Evolutionary conservation across 2,797 vertebrate species (phyloP), one percentile per base, ranked within the genome.

Genomic region (Hozukius guyotensis): DNA sequence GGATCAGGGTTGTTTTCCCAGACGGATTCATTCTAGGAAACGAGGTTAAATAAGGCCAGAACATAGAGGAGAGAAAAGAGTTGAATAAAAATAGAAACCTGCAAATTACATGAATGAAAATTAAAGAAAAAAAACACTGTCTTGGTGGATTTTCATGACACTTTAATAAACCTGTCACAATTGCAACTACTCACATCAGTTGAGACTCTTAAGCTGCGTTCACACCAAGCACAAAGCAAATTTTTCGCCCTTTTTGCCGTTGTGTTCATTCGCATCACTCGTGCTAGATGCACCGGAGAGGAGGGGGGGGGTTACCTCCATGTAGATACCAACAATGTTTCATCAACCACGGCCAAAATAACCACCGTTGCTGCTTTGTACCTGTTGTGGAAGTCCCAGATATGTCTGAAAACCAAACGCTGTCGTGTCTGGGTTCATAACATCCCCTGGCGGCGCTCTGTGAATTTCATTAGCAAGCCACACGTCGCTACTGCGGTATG

Each of bases 1-100:
- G 72, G 72, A 57, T 87, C 53, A 76, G 14, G 36, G 22, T 31
- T 20, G 42, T 56, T 72, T 84, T 84, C 80, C 76, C 80, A 78
- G 32, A 67, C 14, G 36, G 32, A 72, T 49, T 73, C n/a, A 60
- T 67, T 70, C n/a, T 16, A 52, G 75, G 75, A 66, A 65, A n/a
- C 2, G 2, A 16, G 74, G 68, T 87, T 61, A 71, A 42, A 77
- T 75, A 13, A 75, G 27, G 68, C 32, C 29, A 52, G 11, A 31
- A 27, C 7, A 38, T 22, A 49, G 25, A 56, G 25, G 24, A 53
- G 8, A 24, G 46, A 55, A 29, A 36, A 36, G 7, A 69, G 32
- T 16, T 25, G 14, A 73, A 64, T 25, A 32, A 75, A 53, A 72
- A 68, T 53, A 55, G 36, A 68, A 63, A 32, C 31, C 20, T 27